A percentile compares a stretch with the other conserved stretches of the same genome.
These are phyloP conservation scores for Fissipunctia ypsillon DNA, from an alignment of 2,888 invertebrate species.

Conservation along the genomic window DNA sequence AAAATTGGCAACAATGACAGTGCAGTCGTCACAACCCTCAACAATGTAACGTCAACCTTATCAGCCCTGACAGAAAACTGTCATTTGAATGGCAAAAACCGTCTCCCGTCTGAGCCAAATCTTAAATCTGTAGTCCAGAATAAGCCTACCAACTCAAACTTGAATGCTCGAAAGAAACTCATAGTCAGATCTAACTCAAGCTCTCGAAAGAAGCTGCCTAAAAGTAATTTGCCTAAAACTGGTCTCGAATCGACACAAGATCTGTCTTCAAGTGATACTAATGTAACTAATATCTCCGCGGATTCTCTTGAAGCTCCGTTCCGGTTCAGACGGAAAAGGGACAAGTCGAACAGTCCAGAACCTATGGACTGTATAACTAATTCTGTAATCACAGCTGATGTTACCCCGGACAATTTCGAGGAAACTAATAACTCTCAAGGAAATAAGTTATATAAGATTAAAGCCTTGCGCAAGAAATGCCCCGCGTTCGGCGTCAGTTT, in stretches of 20 bases:
- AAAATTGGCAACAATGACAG: slow-evolving; percentile 79
- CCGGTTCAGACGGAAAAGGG: slow-evolving; percentile 86
- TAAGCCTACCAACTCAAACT: slow-evolving; percentile 74
- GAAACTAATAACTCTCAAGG: slow-evolving; percentile 88
- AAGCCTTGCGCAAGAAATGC: slow-evolving; percentile 87
- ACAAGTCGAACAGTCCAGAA: slow-evolving; percentile 86
- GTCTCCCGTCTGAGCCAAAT: slow-evolving; percentile 85
- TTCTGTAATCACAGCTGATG: slow-evolving; percentile 85
- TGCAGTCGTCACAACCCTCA: slow-evolving; percentile 74
- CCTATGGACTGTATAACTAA: slow-evolving; percentile 87
- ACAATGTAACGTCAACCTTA: slow-evolving; percentile 84
- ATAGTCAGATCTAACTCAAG: slow-evolving; percentile 86
- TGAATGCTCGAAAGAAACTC: slow-evolving; percentile 83
- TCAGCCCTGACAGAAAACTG: slow-evolving; percentile 88
- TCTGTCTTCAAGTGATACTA: slow-evolving; percentile 88
- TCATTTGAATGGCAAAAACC: slow-evolving; percentile 86
- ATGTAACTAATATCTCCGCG: slow-evolving; percentile 87
- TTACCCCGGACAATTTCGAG: slow-evolving; percentile 85
- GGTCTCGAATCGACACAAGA: slow-evolving; percentile 83
- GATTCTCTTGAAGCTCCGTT: slow-evolving; percentile 87
- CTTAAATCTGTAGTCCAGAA: slow-evolving; percentile 75
- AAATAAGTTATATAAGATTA: slow-evolving; percentile 88
- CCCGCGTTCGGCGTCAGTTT: slow-evolving; percentile 84
- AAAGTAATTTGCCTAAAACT: slow-evolving; percentile 78
- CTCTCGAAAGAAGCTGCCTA: slow-evolving; percentile 85